A percentile compares a stretch with the other conserved stretches of the same genome.
Conservation (phyloP, 2,797 vertebrate genomes). For the Ciconia nigra region DNA sequence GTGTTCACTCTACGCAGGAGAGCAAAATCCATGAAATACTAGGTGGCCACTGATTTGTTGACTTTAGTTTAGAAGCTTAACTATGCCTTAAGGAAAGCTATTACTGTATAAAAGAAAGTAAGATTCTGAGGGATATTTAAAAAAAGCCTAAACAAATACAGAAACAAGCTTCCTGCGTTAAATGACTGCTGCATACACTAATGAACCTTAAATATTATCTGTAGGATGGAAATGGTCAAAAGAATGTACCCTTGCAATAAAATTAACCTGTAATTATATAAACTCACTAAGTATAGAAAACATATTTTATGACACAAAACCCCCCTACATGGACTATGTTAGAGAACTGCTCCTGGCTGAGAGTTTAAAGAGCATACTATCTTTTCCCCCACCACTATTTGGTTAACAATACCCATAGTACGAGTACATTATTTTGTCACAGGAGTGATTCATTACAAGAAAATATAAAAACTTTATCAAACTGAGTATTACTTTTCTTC, state of each 20-base stretch:
- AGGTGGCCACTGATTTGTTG: not conserved
- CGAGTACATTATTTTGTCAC: not conserved
- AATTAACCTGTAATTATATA: not conserved
- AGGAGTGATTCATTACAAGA: not conserved
- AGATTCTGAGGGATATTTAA: not conserved
- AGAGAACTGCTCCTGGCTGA: not conserved
- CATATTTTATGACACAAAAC: not conserved
- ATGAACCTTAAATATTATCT: not conserved
- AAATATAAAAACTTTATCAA: constrained; percentile 16
- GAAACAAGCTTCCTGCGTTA: not conserved
- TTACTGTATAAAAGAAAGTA: not conserved
- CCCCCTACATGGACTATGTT: not conserved
- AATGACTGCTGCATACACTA: not conserved
- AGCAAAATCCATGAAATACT: not conserved
- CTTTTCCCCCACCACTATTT: not conserved
- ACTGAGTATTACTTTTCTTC: not conserved
- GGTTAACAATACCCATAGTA: not conserved
- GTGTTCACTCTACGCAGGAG: not conserved
- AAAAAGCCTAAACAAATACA: not conserved
- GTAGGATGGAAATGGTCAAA: not conserved
- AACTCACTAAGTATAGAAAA: not conserved
- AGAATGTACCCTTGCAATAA: not conserved
- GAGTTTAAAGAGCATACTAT: not conserved
- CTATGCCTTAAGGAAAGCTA: not conserved
- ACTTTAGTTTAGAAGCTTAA: not conserved